phyloP scores from a whole-genome alignment of 1,140 invertebrate species.

The Formica exsecta region DNA sequence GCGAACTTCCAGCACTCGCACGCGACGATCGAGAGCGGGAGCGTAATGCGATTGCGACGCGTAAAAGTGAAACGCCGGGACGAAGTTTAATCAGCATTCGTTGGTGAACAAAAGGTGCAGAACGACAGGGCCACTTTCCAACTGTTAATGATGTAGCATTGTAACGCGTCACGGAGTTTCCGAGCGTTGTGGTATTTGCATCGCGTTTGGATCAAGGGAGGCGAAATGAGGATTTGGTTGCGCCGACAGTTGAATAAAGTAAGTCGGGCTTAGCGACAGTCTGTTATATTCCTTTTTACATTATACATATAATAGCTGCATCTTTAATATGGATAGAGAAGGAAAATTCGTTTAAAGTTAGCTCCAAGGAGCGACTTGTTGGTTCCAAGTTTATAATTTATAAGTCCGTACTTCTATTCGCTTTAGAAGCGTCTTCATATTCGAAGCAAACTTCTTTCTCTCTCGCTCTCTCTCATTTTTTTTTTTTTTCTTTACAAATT shows the following conservation, averaged over 20 bases:
- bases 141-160: slow-evolving; percentile 54
- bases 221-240: background rate
- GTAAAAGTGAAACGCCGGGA: slow-evolving; percentile 39
- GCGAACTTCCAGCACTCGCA: background rate
- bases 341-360: slow-evolving; percentile 34
- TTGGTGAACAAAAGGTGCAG: slow-evolving; percentile 18
- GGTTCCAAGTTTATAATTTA: slow-evolving; percentile 6
- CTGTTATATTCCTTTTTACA: slow-evolving; percentile 10
- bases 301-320: background rate
- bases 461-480: no score
- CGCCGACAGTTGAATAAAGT: background rate
- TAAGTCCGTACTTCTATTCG: background rate
- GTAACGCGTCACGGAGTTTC: slow-evolving; percentile 10
- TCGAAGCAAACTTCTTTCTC: background rate
- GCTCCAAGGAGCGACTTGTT: background rate
- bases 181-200: slow-evolving; percentile 26
- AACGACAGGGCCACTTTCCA: slow-evolving; percentile 41
- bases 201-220: background rate
- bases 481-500: background rate
- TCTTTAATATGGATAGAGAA: background rate
- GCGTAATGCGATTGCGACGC: slow-evolving; percentile 23
- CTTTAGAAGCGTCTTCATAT: background rate
- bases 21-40: slow-evolving; percentile 19
- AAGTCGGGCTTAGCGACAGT: background rate
- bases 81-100: slow-evolving; percentile 45